phyloP scores from a whole-genome alignment of 2,888 invertebrate genomes.

The Apocheima hispidaria region DNA sequence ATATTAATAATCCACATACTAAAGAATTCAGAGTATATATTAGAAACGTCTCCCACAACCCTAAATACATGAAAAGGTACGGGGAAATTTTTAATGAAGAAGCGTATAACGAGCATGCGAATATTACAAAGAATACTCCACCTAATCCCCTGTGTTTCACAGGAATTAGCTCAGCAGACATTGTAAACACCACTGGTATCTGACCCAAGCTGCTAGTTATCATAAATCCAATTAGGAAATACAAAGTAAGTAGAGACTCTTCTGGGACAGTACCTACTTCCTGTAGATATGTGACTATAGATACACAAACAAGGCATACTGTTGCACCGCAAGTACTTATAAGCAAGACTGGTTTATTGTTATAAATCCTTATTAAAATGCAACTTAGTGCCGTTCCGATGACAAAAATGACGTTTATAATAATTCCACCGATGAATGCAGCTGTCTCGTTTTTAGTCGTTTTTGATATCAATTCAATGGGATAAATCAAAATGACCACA shows the following conservation, averaged over 20 bases:
- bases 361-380: slow-evolving; percentile 6
- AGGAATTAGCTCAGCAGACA: slow-evolving; percentile 26
- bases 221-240: slow-evolving; percentile 15
- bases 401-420: background rate
- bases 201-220: background rate
- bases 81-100: slow-evolving; percentile 17
- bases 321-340: background rate
- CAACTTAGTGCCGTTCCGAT: background rate
- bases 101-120: slow-evolving; percentile 9
- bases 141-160: slow-evolving; percentile 31
- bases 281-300: slow-evolving; percentile 4
- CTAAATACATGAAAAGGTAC: slow-evolving; percentile 23
- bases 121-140: slow-evolving; percentile 19
- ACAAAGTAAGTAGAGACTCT: slow-evolving; percentile 9
- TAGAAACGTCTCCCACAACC: slow-evolving; percentile 25
- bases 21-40: slow-evolving; percentile 16
- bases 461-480: slow-evolving; percentile 9
- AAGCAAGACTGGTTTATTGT: slow-evolving; percentile 5
- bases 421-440: background rate
- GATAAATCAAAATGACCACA: slow-evolving; percentile 10
- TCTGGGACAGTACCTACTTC: background rate
- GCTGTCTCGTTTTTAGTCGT: slow-evolving; percentile 1
- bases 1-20: slow-evolving; percentile 17
- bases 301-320: background rate
- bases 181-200: background rate